Base-by-base conservation (phyloP, 2,888 invertebrate genomes). In the Troides oblongomaculatus region DNA sequence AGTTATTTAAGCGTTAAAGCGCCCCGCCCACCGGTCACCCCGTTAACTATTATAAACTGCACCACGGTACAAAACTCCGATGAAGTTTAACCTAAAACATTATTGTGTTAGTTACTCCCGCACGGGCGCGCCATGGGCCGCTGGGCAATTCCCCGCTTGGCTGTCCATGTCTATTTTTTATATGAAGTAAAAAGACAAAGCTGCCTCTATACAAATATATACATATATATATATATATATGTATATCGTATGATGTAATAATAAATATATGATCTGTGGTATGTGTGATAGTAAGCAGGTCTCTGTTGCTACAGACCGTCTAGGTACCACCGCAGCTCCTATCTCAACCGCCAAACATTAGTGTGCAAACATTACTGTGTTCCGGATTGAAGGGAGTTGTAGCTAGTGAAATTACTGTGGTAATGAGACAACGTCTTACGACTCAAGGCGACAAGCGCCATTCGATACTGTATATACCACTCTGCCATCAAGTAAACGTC, bases 111-210 rank as follows among this genome's bases (percentile, higher is more conserved):
- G 61, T 71, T 70, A 72, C 72, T 62, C 64, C 2, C 21, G 68
- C 75, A 71, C 71, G 21, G 30, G 62, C 68, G 72, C 67, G 68
- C n/a, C n/a, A 53, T n/a, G 53, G 53, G 53, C n/a, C n/a, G n/a
- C 1, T 53, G 53, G n/a, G 53, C 53, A 53, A 18, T 53, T 53
- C 17, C 53, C 14, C 53, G 53, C n/a, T 6, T 17, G 53, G 53
- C 53, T 6, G n/a, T 53, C 39, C 53, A 53, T n/a, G 53, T 53
- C 18, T 8, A 53, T 53, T 53, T 53, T 53, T 53, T 18, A 53
- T 17, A 53, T 39, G 8, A 10, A 10, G 39, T 39, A 39, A 39
- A 39, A 39, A 10, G 39, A 10, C 39, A 39, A 53, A 53, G 53
- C 39, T 39, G 7, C 10, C 8, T 8, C 53, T 17, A 53, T 53